These are phyloP conservation scores for Cactoblastis cactorum DNA, from an alignment of 2,888 invertebrate species.

Conservation along the genomic window DNA sequence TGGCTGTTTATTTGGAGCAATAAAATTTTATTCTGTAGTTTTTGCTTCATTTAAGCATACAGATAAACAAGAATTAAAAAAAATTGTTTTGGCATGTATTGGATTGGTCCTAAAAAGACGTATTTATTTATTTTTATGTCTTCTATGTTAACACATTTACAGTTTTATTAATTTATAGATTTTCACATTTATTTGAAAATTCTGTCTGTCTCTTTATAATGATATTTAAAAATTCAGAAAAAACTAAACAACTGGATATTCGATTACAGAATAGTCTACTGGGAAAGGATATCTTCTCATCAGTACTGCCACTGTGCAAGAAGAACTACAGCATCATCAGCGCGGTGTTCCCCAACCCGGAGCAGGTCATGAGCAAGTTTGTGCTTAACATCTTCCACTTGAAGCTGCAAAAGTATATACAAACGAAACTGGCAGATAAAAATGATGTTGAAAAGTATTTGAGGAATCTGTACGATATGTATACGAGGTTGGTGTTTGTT, in stretches of 20 bases:
- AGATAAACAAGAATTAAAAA: too few species aligned
- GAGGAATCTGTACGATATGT: conserved; percentile 91
- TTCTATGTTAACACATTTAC: too few species aligned
- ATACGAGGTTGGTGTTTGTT: conserved; percentile 84
- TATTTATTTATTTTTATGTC: too few species aligned
- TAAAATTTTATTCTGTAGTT: too few species aligned
- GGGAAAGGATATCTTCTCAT: conserved; percentile 93
- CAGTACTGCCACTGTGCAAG: conserved; percentile 93
- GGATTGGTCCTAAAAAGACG: too few species aligned
- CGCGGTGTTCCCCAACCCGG: conserved; percentile 96
- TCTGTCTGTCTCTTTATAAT: too few species aligned
- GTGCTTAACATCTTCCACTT: conserved; percentile 96
- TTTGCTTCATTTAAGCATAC: too few species aligned
- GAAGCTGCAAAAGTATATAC: conserved; percentile 91
- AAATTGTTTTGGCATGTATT: too few species aligned
- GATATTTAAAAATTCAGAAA: too few species aligned
- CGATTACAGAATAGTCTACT: conserved; percentile 86
- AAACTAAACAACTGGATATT: not conserved
- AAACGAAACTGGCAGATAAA: conserved; percentile 88
- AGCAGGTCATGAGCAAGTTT: conserved; percentile 98
- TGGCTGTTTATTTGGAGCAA: too few species aligned
- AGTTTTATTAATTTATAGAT: too few species aligned
- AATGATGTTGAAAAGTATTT: conserved; percentile 93
- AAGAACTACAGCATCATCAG: conserved; percentile 90
- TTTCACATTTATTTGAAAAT: too few species aligned